phyloP scores from a whole-genome alignment of 2,797 vertebrate genomes.

The Crenichthys baileyi region DNA sequence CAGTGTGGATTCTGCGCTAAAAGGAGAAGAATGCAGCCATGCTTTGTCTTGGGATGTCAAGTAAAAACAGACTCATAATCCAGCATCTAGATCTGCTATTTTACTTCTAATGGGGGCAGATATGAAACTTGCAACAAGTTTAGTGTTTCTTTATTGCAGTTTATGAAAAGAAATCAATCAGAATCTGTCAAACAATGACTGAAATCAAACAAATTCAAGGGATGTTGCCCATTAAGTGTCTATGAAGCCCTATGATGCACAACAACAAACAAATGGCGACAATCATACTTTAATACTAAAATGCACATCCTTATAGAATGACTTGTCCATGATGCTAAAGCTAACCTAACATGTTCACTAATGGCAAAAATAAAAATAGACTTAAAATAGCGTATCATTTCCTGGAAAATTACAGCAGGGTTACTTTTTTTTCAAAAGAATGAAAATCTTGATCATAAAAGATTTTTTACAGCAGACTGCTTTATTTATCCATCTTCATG shows the following conservation, averaged over 20 bases:
- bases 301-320: constrained; percentile 79
- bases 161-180: constrained; percentile 40
- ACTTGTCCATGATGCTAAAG: constrained; percentile 71
- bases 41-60: neutral
- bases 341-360: constrained; percentile 56
- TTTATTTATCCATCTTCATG: constrained; percentile 23
- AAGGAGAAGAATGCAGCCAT: neutral
- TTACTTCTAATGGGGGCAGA: neutral
- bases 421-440: constrained; percentile 54
- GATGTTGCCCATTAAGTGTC: constrained; percentile 51
- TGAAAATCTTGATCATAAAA: constrained; percentile 48
- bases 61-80: neutral
- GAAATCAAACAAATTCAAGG: constrained; percentile 71
- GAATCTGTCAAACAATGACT: constrained; percentile 23
- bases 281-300: constrained; percentile 59
- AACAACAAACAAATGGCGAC: constrained; percentile 60
- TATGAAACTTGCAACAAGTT: constrained; percentile 8
- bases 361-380: constrained; percentile 47
- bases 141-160: constrained; percentile 56
- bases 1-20: neutral
- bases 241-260: constrained; percentile 51
- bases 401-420: constrained; percentile 61
- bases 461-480: constrained; percentile 52
- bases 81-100: neutral
- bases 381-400: constrained; percentile 47